A percentile compares a stretch with the other conserved stretches of the same genome.
Evolutionary conservation across 2,888 invertebrate genomes (phyloP).

Genomic region (Dione vanillae): DNA sequence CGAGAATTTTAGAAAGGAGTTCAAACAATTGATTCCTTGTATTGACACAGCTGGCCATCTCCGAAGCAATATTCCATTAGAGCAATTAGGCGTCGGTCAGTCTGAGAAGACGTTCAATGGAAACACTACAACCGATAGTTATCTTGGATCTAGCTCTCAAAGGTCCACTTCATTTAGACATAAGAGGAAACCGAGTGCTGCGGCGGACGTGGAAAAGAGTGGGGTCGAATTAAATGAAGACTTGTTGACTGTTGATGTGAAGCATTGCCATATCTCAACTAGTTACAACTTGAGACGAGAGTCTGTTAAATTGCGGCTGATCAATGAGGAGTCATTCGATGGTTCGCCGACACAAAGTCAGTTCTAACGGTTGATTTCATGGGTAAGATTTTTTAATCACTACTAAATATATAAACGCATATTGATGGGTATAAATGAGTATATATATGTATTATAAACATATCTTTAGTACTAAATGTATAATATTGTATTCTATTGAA

Average conservation of each 20-base stretch:
- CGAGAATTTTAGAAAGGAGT: constrained; percentile 97
- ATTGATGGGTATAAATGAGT: not conserved
- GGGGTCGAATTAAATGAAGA: constrained; percentile 80
- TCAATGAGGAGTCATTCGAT: constrained; percentile 80
- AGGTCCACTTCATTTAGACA: constrained; percentile 80
- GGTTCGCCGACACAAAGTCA: constrained; percentile 74
- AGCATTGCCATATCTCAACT: constrained; percentile 80
- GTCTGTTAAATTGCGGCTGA: constrained; percentile 76
- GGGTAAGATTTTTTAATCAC: constrained; percentile 60
- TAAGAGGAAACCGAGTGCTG: constrained; percentile 84
- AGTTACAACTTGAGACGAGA: constrained; percentile 78
- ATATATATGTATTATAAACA: not conserved
- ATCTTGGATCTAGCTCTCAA: constrained; percentile 84
- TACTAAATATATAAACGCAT: too few relatives aligned
- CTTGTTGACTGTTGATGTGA: constrained; percentile 73
- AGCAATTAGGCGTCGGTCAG: constrained; percentile 83
- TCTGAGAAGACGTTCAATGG: constrained; percentile 90
- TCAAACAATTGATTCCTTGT: constrained; percentile 90
- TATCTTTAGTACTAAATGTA: not conserved
- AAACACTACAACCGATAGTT: constrained; percentile 87
- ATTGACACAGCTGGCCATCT: constrained; percentile 81
- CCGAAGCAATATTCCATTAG: constrained; percentile 73
- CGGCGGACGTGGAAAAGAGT: constrained; percentile 85
- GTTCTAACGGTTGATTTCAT: constrained; percentile 76
- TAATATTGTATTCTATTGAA: too few relatives aligned